These are phyloP conservation scores for Poliocrania exsul DNA, from an alignment of 2,797 vertebrate species.

Conservation along the genomic window DNA sequence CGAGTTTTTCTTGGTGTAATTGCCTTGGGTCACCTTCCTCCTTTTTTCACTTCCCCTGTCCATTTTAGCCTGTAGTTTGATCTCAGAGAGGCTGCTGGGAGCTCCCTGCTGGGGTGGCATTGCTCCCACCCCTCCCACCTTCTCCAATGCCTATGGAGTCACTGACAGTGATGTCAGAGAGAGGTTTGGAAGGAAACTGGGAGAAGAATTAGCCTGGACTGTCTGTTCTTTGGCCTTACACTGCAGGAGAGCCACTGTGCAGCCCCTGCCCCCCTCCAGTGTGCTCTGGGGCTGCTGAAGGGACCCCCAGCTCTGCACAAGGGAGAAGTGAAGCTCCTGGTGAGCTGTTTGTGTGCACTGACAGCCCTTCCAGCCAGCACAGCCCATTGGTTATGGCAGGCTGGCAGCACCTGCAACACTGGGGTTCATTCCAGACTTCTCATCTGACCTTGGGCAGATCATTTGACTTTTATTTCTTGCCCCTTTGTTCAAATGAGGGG, in stretches of 20 bases:
- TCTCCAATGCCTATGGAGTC: neutral
- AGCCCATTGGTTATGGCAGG: neutral
- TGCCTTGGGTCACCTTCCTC: neutral
- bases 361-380: neutral
- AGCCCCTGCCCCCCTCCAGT: rapidly evolving
- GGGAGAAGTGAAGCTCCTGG: neutral
- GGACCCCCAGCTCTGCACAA: neutral
- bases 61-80: neutral
- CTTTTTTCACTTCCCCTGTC: neutral
- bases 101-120: neutral
- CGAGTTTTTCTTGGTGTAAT: neutral
- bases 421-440: neutral
- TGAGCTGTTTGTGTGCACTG: rapidly evolving
- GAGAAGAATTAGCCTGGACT: neutral
- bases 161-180: neutral
- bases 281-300: neutral
- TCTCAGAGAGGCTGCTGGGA: neutral
- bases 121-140: neutral
- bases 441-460: neutral
- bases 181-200: neutral
- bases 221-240: neutral
- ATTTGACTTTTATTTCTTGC: neutral
- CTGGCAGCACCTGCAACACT: neutral
- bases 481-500: neutral
- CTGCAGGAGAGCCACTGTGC: neutral